phyloP scores from a whole-genome alignment of 1,140 invertebrate genomes.

The Pachypsylla venusta region DNA sequence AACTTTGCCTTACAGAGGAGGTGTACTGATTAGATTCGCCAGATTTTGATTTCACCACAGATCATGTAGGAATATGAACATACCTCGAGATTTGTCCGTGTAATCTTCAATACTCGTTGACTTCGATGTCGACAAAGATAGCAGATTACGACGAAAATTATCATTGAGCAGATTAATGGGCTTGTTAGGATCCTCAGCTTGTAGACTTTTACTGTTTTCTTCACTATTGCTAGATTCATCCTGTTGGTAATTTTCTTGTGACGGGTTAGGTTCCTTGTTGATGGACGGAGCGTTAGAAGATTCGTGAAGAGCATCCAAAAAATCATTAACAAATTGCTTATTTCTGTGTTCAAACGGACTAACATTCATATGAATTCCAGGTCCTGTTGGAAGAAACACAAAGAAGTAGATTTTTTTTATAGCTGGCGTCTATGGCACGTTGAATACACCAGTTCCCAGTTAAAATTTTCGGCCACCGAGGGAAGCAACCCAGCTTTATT shows the following conservation, averaged over 20 bases:
- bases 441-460: not conserved
- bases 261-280: not conserved
- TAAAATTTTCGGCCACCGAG: no score
- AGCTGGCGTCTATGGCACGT: not conserved
- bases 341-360: not conserved
- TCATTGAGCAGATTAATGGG: constrained; percentile 7
- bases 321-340: not conserved
- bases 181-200: not conserved
- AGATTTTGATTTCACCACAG: no score
- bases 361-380: not conserved
- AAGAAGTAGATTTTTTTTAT: not conserved
- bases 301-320: constrained; percentile 1
- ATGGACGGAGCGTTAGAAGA: not conserved
- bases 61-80: no score
- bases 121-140: not conserved
- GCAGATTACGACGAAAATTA: not conserved
- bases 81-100: constrained; percentile 4
- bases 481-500: no score
- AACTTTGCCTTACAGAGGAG: no score
- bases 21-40: no score
- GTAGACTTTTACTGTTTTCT: not conserved
- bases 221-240: not conserved
- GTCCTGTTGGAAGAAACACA: not conserved
- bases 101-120: constrained; percentile 6
- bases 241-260: not conserved